These are phyloP conservation scores for Drosophila busckii DNA, from an alignment of 1,140 invertebrate species.

Conservation along the genomic window DNA sequence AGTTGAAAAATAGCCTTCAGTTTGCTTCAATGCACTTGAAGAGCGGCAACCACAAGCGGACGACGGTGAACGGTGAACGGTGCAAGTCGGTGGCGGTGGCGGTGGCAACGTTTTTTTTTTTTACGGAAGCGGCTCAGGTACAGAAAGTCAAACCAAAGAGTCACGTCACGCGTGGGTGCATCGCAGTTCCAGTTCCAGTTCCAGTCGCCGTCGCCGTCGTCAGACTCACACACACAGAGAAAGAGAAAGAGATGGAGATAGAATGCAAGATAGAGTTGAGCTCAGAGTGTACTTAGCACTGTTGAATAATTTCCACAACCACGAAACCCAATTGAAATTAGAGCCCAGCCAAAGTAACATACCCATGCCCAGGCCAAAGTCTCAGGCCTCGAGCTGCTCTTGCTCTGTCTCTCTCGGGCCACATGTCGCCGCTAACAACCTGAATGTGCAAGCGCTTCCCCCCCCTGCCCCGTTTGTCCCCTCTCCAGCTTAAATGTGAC, in stretches of 20 bases:
- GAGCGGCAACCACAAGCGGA: constrained; percentile 43
- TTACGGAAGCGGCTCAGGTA: constrained; percentile 71
- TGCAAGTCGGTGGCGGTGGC: constrained; percentile 22
- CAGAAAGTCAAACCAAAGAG: constrained; percentile 72
- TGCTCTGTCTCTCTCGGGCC: constrained; percentile 36
- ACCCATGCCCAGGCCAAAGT: constrained; percentile 17
- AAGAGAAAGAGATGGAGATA: no score
- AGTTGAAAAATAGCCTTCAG: constrained; percentile 76
- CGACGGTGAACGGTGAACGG: constrained; percentile 9
- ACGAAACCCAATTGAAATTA: constrained; percentile 76
- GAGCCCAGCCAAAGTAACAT: constrained; percentile 55
- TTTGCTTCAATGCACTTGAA: constrained; percentile 74
- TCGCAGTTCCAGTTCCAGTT: constrained; percentile 24
- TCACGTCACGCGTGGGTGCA: constrained; percentile 74
- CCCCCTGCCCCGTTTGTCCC: constrained; percentile 1
- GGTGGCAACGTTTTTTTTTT: constrained; percentile 67
- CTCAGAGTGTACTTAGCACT: constrained; percentile 60
- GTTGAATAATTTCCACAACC: constrained; percentile 74
- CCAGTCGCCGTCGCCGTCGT: constrained; percentile 4
- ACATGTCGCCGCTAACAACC: constrained; percentile 65
- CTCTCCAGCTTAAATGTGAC: no score
- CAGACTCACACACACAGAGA: constrained; percentile 2
- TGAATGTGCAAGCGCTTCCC: constrained; percentile 19
- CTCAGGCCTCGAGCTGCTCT: not conserved
- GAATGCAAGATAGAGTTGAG: no score